These are phyloP conservation scores for Rattus norvegicus DNA, from an alignment of 2,113 vertebrate species.

Conservation along the genomic window GRCr8 NC_086035.1:37721501-37722000, in stretches of 20 bases:
- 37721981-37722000: not conserved
- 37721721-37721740: not conserved
- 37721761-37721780: conserved; percentile 83
- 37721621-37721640: not conserved
- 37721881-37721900: conserved; percentile 82
- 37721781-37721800: conserved; percentile 84
- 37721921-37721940: not conserved
- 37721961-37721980: not conserved
- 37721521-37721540: not conserved
- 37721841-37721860: conserved; percentile 81
- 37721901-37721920: conserved; percentile 83
- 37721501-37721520: not conserved
- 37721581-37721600: not conserved
- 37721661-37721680: not conserved
- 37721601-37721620: not conserved
- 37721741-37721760: conserved; percentile 76
- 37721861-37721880: conserved; percentile 85
- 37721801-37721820: conserved; percentile 83
- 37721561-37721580: not conserved
- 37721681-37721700: not conserved
- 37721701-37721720: not conserved
- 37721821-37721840: conserved; percentile 82
- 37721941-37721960: not conserved
- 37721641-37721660: not conserved
- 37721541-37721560: not conserved